These are phyloP conservation scores for Acridotheres tristis DNA, from an alignment of 2,797 vertebrate species.

Conservation along the genomic window DNA sequence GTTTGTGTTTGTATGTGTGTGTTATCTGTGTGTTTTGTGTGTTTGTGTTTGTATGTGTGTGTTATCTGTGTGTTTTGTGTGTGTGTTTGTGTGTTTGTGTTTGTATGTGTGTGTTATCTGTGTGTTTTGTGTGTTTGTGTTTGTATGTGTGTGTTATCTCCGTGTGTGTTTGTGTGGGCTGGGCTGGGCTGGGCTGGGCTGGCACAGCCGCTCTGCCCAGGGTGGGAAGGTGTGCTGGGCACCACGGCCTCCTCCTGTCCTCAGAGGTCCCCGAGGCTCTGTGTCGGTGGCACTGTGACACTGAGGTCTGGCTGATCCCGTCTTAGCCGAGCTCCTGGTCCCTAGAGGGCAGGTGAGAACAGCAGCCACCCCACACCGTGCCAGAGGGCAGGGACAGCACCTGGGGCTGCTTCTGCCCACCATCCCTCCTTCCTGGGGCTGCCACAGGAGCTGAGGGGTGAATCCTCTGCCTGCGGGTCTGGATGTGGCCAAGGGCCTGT, in stretches of 20 bases:
- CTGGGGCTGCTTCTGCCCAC: neutral
- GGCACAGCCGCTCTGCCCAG: neutral
- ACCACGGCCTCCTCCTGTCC: fast-evolving
- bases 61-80: too few species aligned
- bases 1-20: too few species aligned
- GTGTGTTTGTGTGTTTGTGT: too few species aligned
- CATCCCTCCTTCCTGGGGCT: neutral
- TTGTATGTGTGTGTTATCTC: too few species aligned
- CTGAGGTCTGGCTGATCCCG: neutral
- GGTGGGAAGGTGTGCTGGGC: neutral
- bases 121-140: too few species aligned
- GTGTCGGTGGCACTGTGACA: too few species aligned
- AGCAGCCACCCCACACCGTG: fast-evolving
- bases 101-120: too few species aligned
- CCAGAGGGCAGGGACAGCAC: neutral
- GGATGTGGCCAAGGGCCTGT: neutral
- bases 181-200: neutral
- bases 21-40: too few species aligned
- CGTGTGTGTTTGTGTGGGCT: too few species aligned
- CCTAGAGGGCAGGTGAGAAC: neutral
- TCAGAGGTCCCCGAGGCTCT: neutral
- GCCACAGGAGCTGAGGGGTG: neutral
- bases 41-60: too few species aligned
- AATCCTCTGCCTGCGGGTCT: neutral
- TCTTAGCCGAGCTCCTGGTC: fast-evolving